A percentile compares a stretch with the other conserved stretches of the same genome.
phyloP scores from a whole-genome alignment of 2,113 vertebrate species.

The Chloebia gouldiae region DNA sequence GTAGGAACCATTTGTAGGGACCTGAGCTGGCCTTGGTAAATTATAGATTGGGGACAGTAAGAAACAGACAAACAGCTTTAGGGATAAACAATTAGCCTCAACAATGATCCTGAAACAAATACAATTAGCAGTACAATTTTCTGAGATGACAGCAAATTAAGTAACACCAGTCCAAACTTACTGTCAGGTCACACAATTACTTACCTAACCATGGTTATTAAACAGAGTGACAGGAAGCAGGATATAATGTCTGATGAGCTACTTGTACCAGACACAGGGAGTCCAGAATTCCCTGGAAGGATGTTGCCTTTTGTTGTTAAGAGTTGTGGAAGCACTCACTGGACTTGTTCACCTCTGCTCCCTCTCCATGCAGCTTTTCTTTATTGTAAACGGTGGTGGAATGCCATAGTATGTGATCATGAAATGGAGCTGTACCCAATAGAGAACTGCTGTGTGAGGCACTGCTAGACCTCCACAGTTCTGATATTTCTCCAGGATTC shows the following conservation, averaged over 20 bases:
- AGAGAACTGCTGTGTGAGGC: background rate
- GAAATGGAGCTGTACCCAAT: background rate
- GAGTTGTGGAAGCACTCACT: background rate
- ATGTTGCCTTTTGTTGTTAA: background rate
- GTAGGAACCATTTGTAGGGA: background rate
- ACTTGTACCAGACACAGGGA: background rate
- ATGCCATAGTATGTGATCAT: background rate
- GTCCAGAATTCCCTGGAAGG: background rate
- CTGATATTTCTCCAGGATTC: background rate
- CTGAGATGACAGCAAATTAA: background rate
- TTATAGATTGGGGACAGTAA: background rate
- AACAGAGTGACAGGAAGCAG: background rate
- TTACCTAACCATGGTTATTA: background rate
- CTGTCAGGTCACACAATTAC: background rate
- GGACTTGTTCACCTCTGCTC: background rate
- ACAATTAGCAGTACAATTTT: background rate
- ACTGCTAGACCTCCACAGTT: background rate
- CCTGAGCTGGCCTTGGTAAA: background rate
- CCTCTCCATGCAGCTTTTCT: background rate
- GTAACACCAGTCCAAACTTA: background rate
- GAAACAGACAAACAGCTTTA: background rate
- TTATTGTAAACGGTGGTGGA: background rate
- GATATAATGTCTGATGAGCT: background rate
- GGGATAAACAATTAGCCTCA: background rate
- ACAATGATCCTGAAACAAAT: background rate